A percentile compares a stretch with the other conserved stretches of the same genome.
Conservation (phyloP, 2,888 invertebrate species). For the Margaritifera margaritifera region DNA sequence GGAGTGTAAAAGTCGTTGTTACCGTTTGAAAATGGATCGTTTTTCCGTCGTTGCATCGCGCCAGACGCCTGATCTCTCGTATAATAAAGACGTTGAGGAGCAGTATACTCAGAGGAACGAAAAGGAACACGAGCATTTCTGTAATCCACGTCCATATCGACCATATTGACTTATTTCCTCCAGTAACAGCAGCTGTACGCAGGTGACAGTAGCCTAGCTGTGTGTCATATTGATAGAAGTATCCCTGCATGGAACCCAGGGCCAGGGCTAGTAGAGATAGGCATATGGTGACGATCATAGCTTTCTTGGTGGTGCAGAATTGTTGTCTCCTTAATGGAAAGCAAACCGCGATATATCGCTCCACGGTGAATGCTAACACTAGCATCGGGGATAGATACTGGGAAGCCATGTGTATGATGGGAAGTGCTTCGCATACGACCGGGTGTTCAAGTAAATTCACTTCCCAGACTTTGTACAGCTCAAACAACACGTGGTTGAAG, state of each 20-base stretch:
- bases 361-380: slow-evolving; percentile 71
- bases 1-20: slow-evolving; percentile 67
- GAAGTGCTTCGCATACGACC: slow-evolving; percentile 66
- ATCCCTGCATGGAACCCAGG: slow-evolving; percentile 64
- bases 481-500: slow-evolving; percentile 62
- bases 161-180: slow-evolving; percentile 54
- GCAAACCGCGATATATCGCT: slow-evolving; percentile 70
- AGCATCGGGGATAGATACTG: slow-evolving; percentile 71
- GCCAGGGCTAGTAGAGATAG: slow-evolving; percentile 53
- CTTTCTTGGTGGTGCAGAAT: slow-evolving; percentile 63
- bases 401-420: slow-evolving; percentile 64
- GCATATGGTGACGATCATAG: slow-evolving; percentile 58
- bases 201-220: slow-evolving; percentile 42
- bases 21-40: slow-evolving; percentile 40
- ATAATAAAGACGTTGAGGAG: slow-evolving; percentile 69
- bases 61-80: slow-evolving; percentile 54
- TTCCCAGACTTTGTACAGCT: slow-evolving; percentile 64
- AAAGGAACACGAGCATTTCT: slow-evolving; percentile 67
- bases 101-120: slow-evolving; percentile 68
- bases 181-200: slow-evolving; percentile 33
- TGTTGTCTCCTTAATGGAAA: slow-evolving; percentile 67
- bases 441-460: slow-evolving; percentile 54
- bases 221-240: slow-evolving; percentile 61
- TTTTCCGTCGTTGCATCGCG: slow-evolving; percentile 44
- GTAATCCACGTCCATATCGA: slow-evolving; percentile 68